Evolutionary conservation across 2,113 vertebrate species (phyloP).

Genomic region (Mesoclemmys tuberculata): DNA sequence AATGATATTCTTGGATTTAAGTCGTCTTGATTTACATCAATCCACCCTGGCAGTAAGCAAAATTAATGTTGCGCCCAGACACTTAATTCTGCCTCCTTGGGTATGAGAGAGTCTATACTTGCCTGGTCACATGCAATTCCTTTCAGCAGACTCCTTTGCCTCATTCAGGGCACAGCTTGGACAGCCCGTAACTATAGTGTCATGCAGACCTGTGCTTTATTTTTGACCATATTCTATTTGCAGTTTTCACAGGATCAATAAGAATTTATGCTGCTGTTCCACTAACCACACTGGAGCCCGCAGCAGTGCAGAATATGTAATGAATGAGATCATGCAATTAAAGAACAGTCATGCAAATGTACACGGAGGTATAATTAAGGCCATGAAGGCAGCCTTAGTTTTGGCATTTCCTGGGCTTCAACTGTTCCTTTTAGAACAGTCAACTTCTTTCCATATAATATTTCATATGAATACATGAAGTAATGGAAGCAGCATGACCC

Average conservation of each 20-base stretch:
- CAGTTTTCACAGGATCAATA: background rate
- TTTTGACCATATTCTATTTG: background rate
- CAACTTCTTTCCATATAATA: background rate
- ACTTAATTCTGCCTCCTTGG: background rate
- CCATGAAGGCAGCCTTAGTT: background rate
- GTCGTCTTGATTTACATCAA: no score
- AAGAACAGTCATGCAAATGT: background rate
- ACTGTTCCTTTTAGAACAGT: background rate
- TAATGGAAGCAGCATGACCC: background rate
- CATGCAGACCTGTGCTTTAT: accelerated
- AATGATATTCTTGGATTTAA: no score
- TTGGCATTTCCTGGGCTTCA: background rate
- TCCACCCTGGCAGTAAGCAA: background rate
- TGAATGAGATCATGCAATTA: background rate
- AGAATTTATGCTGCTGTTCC: background rate
- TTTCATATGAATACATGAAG: background rate
- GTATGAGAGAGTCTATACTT: background rate
- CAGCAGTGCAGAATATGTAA: background rate
- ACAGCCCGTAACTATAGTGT: accelerated
- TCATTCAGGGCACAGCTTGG: background rate
- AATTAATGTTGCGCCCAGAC: background rate
- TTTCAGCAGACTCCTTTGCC: background rate
- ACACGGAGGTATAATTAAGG: background rate
- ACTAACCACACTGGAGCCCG: background rate
- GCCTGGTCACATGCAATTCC: background rate